phyloP scores from a whole-genome alignment of 2,888 invertebrate genomes.

The Thymelicus acteon region DNA sequence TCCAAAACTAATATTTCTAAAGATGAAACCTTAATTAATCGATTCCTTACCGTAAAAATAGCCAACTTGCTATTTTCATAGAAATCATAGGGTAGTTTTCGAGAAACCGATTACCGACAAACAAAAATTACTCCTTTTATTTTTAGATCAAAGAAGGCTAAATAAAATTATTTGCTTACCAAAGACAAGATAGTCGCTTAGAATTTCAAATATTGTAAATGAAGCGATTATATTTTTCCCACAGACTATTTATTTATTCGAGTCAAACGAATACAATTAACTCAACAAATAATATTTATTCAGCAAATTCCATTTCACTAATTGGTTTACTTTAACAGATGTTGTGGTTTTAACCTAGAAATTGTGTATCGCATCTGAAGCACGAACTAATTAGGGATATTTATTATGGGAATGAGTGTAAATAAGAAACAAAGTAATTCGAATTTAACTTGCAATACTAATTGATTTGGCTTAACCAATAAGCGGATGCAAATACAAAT shows the following conservation, averaged over 20 bases:
- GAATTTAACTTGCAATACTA: slow-evolving; percentile 31
- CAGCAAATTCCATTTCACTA: slow-evolving; percentile 32
- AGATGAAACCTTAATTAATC: too few species aligned
- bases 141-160: too few species aligned
- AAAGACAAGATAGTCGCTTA: slow-evolving; percentile 2
- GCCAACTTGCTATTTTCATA: too few species aligned
- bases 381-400: slow-evolving; percentile 36
- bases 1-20: too few species aligned
- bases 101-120: too few species aligned
- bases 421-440: slow-evolving; percentile 36
- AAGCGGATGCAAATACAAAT: slow-evolving; percentile 19
- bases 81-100: too few species aligned
- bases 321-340: slow-evolving; percentile 36
- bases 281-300: slow-evolving; percentile 29
- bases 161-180: background rate
- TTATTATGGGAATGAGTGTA: slow-evolving; percentile 35
- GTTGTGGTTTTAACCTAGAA: slow-evolving; percentile 36
- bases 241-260: slow-evolving; percentile 9
- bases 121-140: too few species aligned
- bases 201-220: slow-evolving; percentile 14
- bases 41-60: too few species aligned
- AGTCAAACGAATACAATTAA: slow-evolving; percentile 30
- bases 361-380: slow-evolving; percentile 36
- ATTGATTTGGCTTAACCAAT: slow-evolving; percentile 30
- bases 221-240: slow-evolving; percentile 28